Evolutionary conservation across 2,888 invertebrate genomes (phyloP).

Genomic region (Agonopterix arenella): DNA sequence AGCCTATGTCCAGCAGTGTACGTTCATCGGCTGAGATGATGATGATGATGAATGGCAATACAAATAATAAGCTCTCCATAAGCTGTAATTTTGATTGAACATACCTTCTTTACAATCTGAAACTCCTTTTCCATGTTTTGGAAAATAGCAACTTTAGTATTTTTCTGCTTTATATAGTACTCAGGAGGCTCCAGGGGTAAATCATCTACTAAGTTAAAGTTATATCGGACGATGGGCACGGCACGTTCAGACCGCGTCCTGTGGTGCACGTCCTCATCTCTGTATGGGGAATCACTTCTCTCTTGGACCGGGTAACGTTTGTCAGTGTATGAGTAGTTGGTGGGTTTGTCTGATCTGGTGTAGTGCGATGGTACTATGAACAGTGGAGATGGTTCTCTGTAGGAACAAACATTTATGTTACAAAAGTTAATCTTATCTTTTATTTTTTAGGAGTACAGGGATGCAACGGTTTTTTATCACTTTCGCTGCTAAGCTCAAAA

Average conservation of each 20-base stretch:
- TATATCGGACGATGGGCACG: constrained; percentile 76
- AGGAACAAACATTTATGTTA: constrained; percentile 13
- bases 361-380: constrained; percentile 88
- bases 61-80: no score
- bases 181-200: constrained; percentile 80
- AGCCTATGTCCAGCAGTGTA: no score
- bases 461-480: no score
- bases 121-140: constrained; percentile 58
- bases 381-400: constrained; percentile 66
- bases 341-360: constrained; percentile 83
- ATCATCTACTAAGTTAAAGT: constrained; percentile 77
- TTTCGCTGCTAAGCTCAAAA: no score
- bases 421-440: background rate
- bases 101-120: constrained; percentile 64
- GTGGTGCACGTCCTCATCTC: constrained; percentile 44
- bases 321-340: constrained; percentile 51
- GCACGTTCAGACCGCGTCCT: constrained; percentile 41
- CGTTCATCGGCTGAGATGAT: no score
- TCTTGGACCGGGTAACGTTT: constrained; percentile 32
- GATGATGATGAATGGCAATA: no score
- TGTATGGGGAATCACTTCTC: constrained; percentile 26
- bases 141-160: constrained; percentile 50
- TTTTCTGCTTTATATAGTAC: constrained; percentile 73
- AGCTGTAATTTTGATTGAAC: background rate
- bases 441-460: no score